Percentiles rank a stretch among this genome's conserved stretches.
Evolutionary conservation across 2,797 vertebrate species (phyloP).

Genomic region (Lepilemur septentrionalis): DNA sequence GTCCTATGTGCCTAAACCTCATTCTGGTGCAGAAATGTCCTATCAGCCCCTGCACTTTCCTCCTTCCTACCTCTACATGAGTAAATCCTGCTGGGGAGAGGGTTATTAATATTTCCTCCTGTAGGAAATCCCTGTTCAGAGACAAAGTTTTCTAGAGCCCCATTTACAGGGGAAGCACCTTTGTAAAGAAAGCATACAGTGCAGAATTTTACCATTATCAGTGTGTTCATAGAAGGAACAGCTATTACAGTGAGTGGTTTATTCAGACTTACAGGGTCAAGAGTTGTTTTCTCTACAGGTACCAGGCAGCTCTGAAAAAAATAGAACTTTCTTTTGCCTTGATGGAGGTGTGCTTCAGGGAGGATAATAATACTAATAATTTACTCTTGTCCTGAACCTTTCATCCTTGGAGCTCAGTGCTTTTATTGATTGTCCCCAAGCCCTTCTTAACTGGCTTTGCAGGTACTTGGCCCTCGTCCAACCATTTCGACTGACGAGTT

Average conservation of each 20-base stretch:
- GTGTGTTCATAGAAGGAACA: constrained; percentile 1
- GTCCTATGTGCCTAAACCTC: background rate
- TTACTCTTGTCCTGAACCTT: constrained; percentile 69
- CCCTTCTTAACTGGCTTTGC: constrained; percentile 60
- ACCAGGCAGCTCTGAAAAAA: constrained; percentile 52
- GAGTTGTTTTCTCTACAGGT: constrained; percentile 63
- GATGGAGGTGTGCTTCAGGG: constrained; percentile 53
- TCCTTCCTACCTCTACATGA: background rate
- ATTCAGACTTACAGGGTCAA: constrained; percentile 57
- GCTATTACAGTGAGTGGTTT: constrained; percentile 59
- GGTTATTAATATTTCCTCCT: background rate
- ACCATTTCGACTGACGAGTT: constrained; percentile 80
- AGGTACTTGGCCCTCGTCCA: constrained; percentile 84
- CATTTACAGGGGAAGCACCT: background rate
- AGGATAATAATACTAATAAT: constrained; percentile 73
- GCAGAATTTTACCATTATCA: background rate
- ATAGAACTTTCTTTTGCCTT: constrained; percentile 39
- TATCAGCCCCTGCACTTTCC: background rate
- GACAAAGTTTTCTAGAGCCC: background rate
- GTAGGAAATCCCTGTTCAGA: constrained; percentile 14
- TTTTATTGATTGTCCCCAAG: constrained; percentile 59
- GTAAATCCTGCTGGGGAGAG: background rate
- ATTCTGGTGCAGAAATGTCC: background rate
- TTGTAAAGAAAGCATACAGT: background rate
- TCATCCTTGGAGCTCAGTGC: constrained; percentile 61